phyloP scores from a whole-genome alignment of 2,888 invertebrate genomes.

The Lasiommata megera region DNA sequence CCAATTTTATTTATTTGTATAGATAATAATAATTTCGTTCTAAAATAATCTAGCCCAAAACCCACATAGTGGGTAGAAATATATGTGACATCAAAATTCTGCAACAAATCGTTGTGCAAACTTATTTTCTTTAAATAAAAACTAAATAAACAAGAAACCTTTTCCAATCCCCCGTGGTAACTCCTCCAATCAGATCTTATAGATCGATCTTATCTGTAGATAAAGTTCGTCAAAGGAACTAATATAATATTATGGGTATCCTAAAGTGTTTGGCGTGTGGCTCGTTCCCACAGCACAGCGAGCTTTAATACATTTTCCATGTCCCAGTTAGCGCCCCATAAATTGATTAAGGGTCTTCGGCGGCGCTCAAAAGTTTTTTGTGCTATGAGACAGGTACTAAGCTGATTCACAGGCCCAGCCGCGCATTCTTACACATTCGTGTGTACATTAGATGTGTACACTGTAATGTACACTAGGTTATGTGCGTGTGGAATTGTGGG shows the following conservation, averaged over 20 bases:
- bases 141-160: not conserved
- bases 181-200: conserved; percentile 18
- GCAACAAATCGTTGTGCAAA: no score
- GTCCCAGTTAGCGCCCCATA: conserved; percentile 81
- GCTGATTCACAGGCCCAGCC: conserved; percentile 18
- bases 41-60: no score
- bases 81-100: no score
- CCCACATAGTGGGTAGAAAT: no score
- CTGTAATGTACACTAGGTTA: not conserved
- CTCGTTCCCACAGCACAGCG: conserved; percentile 74
- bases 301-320: conserved; percentile 79
- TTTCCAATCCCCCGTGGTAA: conserved; percentile 5
- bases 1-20: no score
- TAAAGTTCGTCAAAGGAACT: conserved; percentile 29
- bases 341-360: conserved; percentile 78
- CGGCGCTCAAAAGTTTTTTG: conserved; percentile 72
- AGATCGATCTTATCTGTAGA: conserved; percentile 21
- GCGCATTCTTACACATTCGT: conserved; percentile 4
- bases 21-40: no score
- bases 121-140: not conserved
- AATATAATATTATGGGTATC: conserved; percentile 47
- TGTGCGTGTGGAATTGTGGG: no score
- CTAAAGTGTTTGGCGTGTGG: conserved; percentile 57
- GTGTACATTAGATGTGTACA: not conserved
- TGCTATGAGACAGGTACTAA: conserved; percentile 60